phyloP scores from a whole-genome alignment of 2,888 invertebrate genomes.

The Harmothoe impar region DNA sequence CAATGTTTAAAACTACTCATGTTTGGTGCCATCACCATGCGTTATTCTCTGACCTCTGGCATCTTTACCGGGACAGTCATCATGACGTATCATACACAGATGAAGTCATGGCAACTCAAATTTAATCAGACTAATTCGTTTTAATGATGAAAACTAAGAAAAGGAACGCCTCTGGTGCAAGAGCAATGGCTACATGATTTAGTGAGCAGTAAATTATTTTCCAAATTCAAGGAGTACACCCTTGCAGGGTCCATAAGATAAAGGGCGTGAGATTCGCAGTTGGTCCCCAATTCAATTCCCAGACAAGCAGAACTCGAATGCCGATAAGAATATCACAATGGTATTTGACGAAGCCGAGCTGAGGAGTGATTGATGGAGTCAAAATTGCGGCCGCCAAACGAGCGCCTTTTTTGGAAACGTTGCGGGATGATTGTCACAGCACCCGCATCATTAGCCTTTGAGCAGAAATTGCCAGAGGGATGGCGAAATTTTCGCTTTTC shows the following conservation, averaged over 20 bases:
- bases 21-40: too few species aligned
- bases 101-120: not conserved
- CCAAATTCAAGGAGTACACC: not conserved
- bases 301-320: slow-evolving; percentile 2
- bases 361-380: not conserved
- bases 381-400: not conserved
- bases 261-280: not conserved
- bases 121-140: slow-evolving; percentile 4
- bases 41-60: too few species aligned
- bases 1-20: too few species aligned
- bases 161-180: not conserved
- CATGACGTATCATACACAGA: too few species aligned
- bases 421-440: slow-evolving; percentile 34
- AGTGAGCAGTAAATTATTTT: not conserved
- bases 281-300: slow-evolving; percentile 21
- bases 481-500: slow-evolving; percentile 41
- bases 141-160: not conserved
- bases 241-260: not conserved
- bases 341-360: not conserved
- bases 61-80: too few species aligned
- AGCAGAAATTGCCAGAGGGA: not conserved
- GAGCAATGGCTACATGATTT: not conserved
- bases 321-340: slow-evolving; percentile 31
- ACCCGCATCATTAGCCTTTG: slow-evolving; percentile 39
- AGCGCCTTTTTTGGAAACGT: not conserved